phyloP scores from a whole-genome alignment of 2,113 vertebrate species.

The Phaethon lepturus region DNA sequence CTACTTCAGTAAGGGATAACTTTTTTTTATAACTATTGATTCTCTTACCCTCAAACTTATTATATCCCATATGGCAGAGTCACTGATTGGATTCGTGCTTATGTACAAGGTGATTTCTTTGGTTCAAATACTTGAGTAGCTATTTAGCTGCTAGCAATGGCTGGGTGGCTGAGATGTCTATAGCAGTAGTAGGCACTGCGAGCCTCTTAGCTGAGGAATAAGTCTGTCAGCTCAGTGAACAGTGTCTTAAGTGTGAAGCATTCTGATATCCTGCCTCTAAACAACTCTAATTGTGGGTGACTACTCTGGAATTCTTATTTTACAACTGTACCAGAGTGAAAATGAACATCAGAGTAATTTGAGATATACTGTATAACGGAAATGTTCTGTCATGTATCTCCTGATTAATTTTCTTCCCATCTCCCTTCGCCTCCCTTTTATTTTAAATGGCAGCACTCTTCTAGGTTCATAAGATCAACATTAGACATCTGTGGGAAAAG shows the following conservation, averaged over 20 bases:
- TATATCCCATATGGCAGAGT: background rate
- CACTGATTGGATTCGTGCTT: background rate
- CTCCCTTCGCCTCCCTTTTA: rapidly evolving
- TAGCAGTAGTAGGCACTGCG: rapidly evolving
- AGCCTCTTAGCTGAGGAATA: background rate
- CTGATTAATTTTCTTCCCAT: background rate
- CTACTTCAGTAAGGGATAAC: background rate
- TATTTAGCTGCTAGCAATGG: background rate
- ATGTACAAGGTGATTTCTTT: background rate
- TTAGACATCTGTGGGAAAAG: background rate
- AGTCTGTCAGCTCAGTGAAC: background rate
- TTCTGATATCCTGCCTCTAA: background rate
- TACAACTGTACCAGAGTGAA: background rate
- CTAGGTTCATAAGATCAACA: background rate
- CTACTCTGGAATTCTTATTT: background rate
- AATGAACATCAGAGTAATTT: background rate
- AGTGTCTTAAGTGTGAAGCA: background rate
- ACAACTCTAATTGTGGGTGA: background rate
- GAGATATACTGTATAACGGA: background rate
- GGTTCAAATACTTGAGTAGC: background rate
- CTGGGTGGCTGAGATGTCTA: background rate
- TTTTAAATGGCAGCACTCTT: background rate
- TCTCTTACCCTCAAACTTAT: background rate
- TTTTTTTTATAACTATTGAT: background rate
- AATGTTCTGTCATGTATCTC: background rate